Conservation (phyloP, 64 coral and sea anemone genomes). For the Pachyseris speciosa region DNA sequence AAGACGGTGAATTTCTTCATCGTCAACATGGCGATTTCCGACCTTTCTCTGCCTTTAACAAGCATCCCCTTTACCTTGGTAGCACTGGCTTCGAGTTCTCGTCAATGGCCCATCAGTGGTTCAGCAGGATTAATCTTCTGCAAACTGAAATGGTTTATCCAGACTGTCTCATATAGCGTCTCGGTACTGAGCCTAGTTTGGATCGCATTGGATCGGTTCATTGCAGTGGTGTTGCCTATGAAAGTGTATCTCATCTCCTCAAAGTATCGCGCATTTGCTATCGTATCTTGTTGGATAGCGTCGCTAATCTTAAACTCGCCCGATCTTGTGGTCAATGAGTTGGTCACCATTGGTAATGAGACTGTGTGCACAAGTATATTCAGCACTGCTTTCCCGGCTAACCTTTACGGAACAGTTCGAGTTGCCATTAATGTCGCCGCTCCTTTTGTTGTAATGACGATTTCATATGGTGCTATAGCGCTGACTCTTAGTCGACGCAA, state of each 20-base stretch:
- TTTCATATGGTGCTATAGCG: not conserved
- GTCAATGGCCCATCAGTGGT: too few relatives aligned
- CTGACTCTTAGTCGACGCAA: not conserved
- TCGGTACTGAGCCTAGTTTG: not conserved
- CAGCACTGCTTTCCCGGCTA: too few relatives aligned
- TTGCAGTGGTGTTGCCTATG: not conserved
- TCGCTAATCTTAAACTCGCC: too few relatives aligned
- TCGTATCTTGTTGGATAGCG: not conserved
- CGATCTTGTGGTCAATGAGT: too few relatives aligned
- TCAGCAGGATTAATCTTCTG: not conserved
- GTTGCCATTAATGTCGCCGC: not conserved
- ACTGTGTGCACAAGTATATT: too few relatives aligned
- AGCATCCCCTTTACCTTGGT: not conserved
- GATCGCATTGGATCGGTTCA: too few relatives aligned
- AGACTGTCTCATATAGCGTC: not conserved
- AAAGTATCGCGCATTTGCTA: not conserved
- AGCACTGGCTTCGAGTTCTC: not conserved
- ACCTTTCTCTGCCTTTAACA: not conserved
- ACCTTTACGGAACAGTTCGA: too few relatives aligned
- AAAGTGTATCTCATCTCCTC: not conserved
- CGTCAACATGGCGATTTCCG: not conserved
- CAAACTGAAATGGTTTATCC: not conserved
- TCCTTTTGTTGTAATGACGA: not conserved
- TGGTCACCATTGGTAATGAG: too few relatives aligned
- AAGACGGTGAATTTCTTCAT: not conserved